A percentile compares a stretch with the other conserved stretches of the same genome.
These are phyloP conservation scores for Thalassaphorura encarpata DNA, from an alignment of 1,140 invertebrate genomes.

Conservation along the genomic window DNA sequence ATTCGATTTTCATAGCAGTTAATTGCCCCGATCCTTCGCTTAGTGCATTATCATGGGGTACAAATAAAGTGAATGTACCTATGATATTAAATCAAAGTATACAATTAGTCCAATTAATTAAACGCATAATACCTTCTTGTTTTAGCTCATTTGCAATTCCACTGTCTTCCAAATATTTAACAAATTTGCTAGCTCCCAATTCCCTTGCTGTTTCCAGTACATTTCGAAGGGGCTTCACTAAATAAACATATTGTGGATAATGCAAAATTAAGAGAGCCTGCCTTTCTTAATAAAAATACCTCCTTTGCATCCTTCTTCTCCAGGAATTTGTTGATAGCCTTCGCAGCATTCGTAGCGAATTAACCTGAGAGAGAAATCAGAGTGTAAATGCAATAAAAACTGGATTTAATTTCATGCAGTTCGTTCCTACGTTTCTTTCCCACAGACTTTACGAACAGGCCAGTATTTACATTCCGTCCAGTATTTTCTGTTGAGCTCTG, in stretches of 20 bases:
- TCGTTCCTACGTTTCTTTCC: conserved; percentile 40
- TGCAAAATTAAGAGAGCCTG: not conserved
- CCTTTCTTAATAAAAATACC: conserved; percentile 36
- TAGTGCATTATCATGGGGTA: conserved; percentile 45
- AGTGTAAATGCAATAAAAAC: not conserved
- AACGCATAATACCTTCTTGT: too few relatives aligned
- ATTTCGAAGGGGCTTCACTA: conserved; percentile 44
- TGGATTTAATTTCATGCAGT: conserved; percentile 5
- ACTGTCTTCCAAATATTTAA: conserved; percentile 39
- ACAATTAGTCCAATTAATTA: too few relatives aligned
- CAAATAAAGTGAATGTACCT: conserved; percentile 46
- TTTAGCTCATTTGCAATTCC: conserved; percentile 37
- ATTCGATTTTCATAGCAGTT: conserved; percentile 21
- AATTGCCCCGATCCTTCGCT: conserved; percentile 32
- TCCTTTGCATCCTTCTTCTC: conserved; percentile 41
- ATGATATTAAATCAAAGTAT: too few relatives aligned
- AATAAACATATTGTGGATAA: conserved; percentile 11
- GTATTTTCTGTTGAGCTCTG: conserved; percentile 39
- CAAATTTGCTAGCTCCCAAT: conserved; percentile 42
- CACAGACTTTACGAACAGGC: conserved; percentile 42
- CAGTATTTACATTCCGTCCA: conserved; percentile 46
- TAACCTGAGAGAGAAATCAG: conserved; percentile 35
- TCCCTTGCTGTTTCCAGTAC: conserved; percentile 42
- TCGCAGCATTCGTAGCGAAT: conserved; percentile 46
- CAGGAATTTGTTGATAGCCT: conserved; percentile 40